Conservation (phyloP, 2,113 vertebrate species). For the Rhinichthys klamathensis region DNA sequence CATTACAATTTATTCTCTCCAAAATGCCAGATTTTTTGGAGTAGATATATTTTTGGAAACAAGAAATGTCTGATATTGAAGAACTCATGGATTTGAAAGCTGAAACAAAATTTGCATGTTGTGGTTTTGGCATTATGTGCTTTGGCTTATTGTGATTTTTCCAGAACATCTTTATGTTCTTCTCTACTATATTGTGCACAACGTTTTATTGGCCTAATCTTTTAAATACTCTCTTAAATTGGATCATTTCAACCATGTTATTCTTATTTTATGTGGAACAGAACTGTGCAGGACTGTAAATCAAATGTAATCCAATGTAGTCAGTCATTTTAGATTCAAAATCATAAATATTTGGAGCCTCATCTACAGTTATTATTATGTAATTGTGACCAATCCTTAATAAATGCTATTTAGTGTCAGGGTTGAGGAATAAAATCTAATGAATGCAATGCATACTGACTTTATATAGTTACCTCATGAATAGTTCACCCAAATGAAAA, state of each 20-base stretch:
- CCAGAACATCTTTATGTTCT: constrained; percentile 8
- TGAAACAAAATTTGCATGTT: not conserved
- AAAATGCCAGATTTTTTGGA: not conserved
- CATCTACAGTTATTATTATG: not conserved
- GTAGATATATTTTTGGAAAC: not conserved
- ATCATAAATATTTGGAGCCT: not conserved
- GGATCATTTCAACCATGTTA: constrained; percentile 6
- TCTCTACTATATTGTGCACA: not conserved
- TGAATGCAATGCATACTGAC: not conserved
- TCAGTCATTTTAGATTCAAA: not conserved
- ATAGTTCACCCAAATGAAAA: not conserved
- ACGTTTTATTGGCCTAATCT: not conserved
- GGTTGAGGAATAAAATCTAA: not conserved
- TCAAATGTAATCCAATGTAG: constrained; percentile 5
- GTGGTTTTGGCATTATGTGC: constrained; percentile 1
- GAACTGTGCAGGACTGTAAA: constrained; percentile 38
- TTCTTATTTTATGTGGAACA: not conserved
- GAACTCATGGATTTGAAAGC: not conserved
- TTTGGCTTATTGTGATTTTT: constrained; percentile 10
- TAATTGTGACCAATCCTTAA: not conserved
- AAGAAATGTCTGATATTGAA: not conserved
- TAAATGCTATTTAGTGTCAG: not conserved
- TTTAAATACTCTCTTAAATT: not conserved
- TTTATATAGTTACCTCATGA: not conserved
- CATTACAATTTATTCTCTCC: not conserved